Evolutionary conservation across 2,113 vertebrate species (phyloP).

Genomic region (Tringa solitaria): DNA sequence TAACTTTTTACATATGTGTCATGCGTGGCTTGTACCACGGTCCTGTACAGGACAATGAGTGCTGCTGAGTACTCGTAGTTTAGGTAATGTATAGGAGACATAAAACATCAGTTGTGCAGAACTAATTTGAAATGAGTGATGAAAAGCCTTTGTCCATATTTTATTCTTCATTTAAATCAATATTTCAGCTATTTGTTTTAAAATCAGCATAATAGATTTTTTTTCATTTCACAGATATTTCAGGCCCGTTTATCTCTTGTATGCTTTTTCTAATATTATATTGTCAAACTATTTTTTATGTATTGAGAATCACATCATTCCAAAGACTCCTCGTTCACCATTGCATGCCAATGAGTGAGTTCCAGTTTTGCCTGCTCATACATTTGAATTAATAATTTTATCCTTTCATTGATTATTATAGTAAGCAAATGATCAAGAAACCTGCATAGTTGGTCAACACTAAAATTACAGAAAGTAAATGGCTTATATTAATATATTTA

Average conservation of each 20-base stretch:
- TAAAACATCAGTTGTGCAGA: neutral
- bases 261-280: neutral
- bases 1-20: neutral
- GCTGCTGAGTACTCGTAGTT: neutral
- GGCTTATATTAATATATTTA: neutral
- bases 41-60: neutral
- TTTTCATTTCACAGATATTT: neutral
- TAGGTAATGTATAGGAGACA: neutral
- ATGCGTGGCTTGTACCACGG: accelerated
- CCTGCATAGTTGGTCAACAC: neutral
- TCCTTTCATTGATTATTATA: neutral
- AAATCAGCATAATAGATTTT: neutral
- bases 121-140: neutral
- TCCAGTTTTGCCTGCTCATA: neutral
- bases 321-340: neutral
- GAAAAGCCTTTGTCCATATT: neutral
- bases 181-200: neutral
- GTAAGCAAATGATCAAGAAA: neutral
- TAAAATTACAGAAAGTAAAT: neutral
- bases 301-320: neutral
- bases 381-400: neutral
- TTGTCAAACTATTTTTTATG: neutral
- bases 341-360: neutral
- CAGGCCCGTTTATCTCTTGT: neutral
- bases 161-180: neutral